A percentile compares a stretch with the other conserved stretches of the same genome.
These are phyloP conservation scores for Ageneiosus marmoratus DNA, from an alignment of 2,113 vertebrate genomes.

Conservation along the genomic window DNA sequence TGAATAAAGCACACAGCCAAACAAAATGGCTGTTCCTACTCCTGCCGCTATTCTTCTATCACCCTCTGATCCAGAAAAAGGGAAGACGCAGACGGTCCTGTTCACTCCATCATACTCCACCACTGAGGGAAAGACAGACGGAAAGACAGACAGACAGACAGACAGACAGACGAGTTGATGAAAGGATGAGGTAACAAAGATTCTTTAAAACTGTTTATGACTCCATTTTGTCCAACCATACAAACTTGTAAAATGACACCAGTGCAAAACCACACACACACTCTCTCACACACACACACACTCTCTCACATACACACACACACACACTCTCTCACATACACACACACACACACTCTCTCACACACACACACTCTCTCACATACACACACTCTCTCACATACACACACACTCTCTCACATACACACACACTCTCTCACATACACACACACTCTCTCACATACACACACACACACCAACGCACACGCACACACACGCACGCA, in stretches of 20 bases:
- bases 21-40: constrained; percentile 82
- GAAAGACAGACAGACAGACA: background rate
- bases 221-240: background rate
- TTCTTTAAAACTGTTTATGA: background rate
- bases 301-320: no score
- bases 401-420: background rate
- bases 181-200: background rate
- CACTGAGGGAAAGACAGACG: constrained; percentile 50
- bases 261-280: background rate
- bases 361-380: background rate
- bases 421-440: no score
- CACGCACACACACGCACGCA: background rate
- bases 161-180: background rate
- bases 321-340: background rate
- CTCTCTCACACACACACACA: background rate
- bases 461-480: background rate
- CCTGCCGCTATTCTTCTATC: constrained; percentile 85
- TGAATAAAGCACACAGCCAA: constrained; percentile 89
- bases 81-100: constrained; percentile 84
- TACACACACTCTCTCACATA: no score
- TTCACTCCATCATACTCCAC: constrained; percentile 73
- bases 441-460: no score
- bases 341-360: constrained; percentile 75
- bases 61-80: constrained; percentile 77
- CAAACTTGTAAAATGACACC: constrained; percentile 1